phyloP scores from a whole-genome alignment of 2,888 invertebrate genomes.

The Lithosia quadra region DNA sequence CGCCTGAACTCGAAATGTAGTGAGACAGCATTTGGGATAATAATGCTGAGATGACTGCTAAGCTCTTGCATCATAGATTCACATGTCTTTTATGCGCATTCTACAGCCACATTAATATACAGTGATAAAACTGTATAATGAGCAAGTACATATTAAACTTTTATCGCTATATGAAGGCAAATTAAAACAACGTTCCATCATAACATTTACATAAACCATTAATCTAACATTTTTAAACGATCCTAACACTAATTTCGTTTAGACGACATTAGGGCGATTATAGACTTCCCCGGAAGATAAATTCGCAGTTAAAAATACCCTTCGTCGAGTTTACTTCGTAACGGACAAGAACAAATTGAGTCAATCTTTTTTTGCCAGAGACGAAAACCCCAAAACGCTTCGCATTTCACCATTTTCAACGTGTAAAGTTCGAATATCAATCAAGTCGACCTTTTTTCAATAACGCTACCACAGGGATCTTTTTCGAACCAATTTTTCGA shows the following conservation, averaged over 20 bases:
- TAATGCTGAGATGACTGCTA: neutral
- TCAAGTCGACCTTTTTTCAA: constrained; percentile 85
- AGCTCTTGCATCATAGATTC: neutral
- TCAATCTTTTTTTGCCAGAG: constrained; percentile 83
- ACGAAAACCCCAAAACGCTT: constrained; percentile 81
- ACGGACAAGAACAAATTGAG: constrained; percentile 86
- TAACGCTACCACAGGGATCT: constrained; percentile 78
- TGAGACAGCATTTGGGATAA: neutral
- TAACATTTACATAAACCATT: constrained; percentile 64
- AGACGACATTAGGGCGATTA: constrained; percentile 76
- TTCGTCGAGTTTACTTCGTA: constrained; percentile 81
- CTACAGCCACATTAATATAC: constrained; percentile 4
- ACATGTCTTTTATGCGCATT: neutral
- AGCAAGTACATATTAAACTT: constrained; percentile 25
- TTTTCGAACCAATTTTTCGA: constrained; percentile 76
- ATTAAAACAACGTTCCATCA: constrained; percentile 51
- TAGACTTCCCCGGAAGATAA: constrained; percentile 76
- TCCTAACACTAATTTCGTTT: constrained; percentile 68
- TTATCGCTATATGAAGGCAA: constrained; percentile 39
- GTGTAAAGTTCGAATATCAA: constrained; percentile 85
- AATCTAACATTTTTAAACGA: constrained; percentile 67
- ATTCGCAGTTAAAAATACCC: constrained; percentile 81
- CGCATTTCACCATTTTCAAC: constrained; percentile 79
- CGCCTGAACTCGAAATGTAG: neutral
- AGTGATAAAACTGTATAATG: constrained; percentile 10